These are phyloP conservation scores for Lycopodina hypogea DNA, from an alignment of 37 sponge, comb jelly and placozoan genomes.

Conservation along the genomic window DNA sequence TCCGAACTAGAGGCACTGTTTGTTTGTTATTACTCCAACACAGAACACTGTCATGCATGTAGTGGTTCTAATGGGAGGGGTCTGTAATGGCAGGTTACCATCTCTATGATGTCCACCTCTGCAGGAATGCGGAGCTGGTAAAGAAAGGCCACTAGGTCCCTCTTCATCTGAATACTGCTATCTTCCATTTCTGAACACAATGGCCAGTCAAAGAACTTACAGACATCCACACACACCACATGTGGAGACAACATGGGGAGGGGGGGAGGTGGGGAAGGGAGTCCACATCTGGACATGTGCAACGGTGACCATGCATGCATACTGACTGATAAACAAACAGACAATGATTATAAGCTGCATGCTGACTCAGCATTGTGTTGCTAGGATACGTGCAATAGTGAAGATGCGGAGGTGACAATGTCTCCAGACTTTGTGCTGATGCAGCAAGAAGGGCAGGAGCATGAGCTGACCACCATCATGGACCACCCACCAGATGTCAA, in stretches of 20 bases:
- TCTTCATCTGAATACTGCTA: conserved; percentile 98
- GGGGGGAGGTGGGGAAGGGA: no score
- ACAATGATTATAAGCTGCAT: not conserved
- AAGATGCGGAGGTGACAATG: conserved; percentile 92
- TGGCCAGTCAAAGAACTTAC: conserved; percentile 28
- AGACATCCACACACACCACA: conserved; percentile 7
- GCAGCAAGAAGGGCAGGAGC: conserved; percentile 94
- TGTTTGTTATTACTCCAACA: no score
- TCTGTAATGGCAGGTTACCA: conserved; percentile 50
- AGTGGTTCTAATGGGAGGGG: no score
- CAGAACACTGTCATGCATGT: no score
- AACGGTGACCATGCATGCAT: no score
- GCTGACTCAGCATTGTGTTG: not conserved
- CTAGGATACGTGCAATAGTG: conserved; percentile 92
- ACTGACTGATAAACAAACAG: no score
- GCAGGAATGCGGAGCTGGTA: conserved; percentile 96
- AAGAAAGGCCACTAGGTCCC: conserved; percentile 83
- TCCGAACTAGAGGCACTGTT: no score
- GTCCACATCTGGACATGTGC: not conserved
- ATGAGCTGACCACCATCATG: conserved; percentile 98
- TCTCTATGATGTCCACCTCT: conserved; percentile 94
- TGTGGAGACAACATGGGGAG: no score
- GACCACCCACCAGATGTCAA: conserved; percentile 99
- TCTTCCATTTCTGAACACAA: conserved; percentile 76
- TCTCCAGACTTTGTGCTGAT: conserved; percentile 96